Conservation (phyloP, 2,113 vertebrate genomes). For the Sebastes fasciatus region DNA sequence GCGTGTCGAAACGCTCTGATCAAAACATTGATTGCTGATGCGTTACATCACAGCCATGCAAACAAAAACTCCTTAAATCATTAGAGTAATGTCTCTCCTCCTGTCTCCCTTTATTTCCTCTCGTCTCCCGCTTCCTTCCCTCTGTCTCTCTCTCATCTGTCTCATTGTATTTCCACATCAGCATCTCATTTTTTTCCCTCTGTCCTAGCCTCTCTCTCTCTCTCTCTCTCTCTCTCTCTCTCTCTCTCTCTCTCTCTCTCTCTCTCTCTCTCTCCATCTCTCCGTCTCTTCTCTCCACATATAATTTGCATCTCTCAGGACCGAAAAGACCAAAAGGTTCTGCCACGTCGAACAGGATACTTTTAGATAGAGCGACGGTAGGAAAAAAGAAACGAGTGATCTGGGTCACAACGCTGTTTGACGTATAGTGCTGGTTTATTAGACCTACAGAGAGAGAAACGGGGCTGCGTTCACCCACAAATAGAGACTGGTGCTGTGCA, state of each 20-base stretch:
- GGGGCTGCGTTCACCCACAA: conserved; percentile 53
- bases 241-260: conserved; percentile 20
- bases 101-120: conserved; percentile 60
- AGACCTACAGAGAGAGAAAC: conserved; percentile 49
- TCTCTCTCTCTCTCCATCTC: conserved; percentile 13
- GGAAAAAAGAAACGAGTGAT: conserved; percentile 41
- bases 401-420: conserved; percentile 74
- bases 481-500: conserved; percentile 40
- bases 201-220: conserved; percentile 34
- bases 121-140: conserved; percentile 42
- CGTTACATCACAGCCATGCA: conserved; percentile 71
- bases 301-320: conserved; percentile 58
- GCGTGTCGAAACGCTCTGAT: conserved; percentile 48
- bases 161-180: conserved; percentile 60
- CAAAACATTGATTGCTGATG: conserved; percentile 73
- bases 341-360: conserved; percentile 37
- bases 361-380: conserved; percentile 39
- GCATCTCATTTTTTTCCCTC: conserved; percentile 49
- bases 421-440: conserved; percentile 51
- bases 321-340: conserved; percentile 33
- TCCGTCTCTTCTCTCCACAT: conserved; percentile 27
- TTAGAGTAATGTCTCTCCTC: conserved; percentile 54
- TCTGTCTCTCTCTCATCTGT: conserved; percentile 55
- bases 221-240: conserved; percentile 24
- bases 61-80: conserved; percentile 73